phyloP scores from a whole-genome alignment of 2,888 invertebrate genomes.

The Leptinotarsa haldemani region DNA sequence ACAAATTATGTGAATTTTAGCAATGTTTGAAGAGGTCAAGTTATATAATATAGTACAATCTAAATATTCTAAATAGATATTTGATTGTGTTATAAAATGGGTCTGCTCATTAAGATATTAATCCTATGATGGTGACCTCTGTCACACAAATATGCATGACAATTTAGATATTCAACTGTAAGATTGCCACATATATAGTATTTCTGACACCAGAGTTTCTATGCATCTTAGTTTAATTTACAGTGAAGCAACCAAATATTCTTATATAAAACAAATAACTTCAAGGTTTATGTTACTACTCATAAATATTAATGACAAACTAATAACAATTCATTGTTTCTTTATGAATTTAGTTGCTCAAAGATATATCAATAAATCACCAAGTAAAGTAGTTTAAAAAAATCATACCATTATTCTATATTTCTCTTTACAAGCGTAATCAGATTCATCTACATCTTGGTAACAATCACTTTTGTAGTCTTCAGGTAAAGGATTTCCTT shows the following conservation, averaged over 20 bases:
- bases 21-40: no score
- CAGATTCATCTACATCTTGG: conserved; percentile 82
- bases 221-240: not conserved
- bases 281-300: not conserved
- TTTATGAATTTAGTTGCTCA: not conserved
- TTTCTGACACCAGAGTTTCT: no score
- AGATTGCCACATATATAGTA: no score
- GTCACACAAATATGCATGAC: no score
- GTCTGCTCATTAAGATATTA: no score
- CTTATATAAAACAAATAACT: not conserved
- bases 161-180: no score
- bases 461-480: conserved; percentile 84
- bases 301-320: no score
- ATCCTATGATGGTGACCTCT: no score
- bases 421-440: conserved; percentile 84
- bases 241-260: not conserved
- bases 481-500: conserved; percentile 76
- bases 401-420: conserved; percentile 80
- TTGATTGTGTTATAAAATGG: no score
- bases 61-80: no score
- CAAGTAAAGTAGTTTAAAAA: not conserved
- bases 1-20: no score
- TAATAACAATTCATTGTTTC: not conserved
- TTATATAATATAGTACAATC: no score
- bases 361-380: not conserved